Base-by-base conservation (phyloP, 2,113 vertebrate genomes). In the Siniperca knerii region DNA sequence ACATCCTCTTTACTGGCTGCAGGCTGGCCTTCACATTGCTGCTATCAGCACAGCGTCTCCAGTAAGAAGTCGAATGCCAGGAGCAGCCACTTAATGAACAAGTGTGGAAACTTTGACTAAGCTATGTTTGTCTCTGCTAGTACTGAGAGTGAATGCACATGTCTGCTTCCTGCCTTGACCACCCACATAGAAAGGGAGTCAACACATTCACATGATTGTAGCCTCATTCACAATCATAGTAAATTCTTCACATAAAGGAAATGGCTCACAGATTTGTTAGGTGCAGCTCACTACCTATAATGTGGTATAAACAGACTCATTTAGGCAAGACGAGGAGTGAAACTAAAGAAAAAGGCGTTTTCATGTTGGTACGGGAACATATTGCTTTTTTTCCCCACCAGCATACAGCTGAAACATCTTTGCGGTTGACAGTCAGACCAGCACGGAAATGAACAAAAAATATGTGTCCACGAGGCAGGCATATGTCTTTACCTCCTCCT, bases 71-170 rank as follows among this genome's bases (percentile, higher is more conserved):
- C 25, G 68, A 90, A 82, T 11, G 89, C 94, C 94, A 60, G 55
- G 68, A 95, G 96, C 94, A 94, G 92, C 87, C 81, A 21, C 92
- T 95, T 96, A 96, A 93, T 8, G 89, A 96, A 89, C 25, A 84
- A 76, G 58, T 70, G 75, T 86, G 92, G 93, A 90, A 87, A 90
- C 79, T 86, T 89, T 94, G 90, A 94, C 88, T 94, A 92, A 92
- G 90, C 77, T 62, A 12, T 78, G 35, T 29, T 44, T 6, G 61
- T 77, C 70, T 67, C 68, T 78, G 66, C 60, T 46, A 33, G 88
- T 82, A 78, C 67, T 37, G 13, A 74, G 76, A 86, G 75, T 68
- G 62, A 61, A 90, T 42, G 68, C 75, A 79, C 7, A 21, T 21
- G 64, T 46, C 88, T 84, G 85, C 85, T 90, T 94, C 93, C 92